Percentiles rank a stretch among this genome's conserved stretches.
Evolutionary conservation across 2,113 vertebrate genomes (phyloP).

Genomic region (Apus apus): DNA sequence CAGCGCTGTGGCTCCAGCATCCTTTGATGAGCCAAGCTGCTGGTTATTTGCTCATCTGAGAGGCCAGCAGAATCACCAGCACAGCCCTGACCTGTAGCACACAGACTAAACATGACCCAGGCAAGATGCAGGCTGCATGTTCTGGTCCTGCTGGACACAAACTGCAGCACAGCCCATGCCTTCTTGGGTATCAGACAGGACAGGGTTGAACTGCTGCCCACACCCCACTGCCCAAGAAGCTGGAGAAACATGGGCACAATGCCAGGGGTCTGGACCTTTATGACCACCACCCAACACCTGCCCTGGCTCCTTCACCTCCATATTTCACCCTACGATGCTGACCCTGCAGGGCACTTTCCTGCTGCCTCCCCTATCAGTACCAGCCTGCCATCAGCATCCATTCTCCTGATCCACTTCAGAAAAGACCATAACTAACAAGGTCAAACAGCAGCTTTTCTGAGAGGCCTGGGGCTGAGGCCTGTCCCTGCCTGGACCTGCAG

Average conservation of each 20-base stretch:
- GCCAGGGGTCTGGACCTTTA: neutral
- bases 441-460: neutral
- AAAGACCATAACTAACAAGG: neutral
- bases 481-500: neutral
- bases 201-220: neutral
- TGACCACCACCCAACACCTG: neutral
- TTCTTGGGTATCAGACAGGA: neutral
- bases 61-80: neutral
- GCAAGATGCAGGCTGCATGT: neutral
- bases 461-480: neutral
- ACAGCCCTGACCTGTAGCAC: neutral
- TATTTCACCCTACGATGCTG: neutral
- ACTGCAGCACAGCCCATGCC: neutral
- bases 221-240: neutral
- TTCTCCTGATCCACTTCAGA: neutral
- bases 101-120: neutral
- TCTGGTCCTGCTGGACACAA: neutral
- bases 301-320: accelerated
- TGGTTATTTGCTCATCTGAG: neutral
- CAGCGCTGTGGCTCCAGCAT: accelerated
- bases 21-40: neutral
- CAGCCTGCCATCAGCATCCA: neutral
- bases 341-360: neutral
- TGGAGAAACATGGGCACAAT: accelerated
- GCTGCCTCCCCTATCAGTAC: neutral